Evolutionary conservation across 2,113 vertebrate species (phyloP).

Genomic region (Cyphomyrus discorhynchus): DNA sequence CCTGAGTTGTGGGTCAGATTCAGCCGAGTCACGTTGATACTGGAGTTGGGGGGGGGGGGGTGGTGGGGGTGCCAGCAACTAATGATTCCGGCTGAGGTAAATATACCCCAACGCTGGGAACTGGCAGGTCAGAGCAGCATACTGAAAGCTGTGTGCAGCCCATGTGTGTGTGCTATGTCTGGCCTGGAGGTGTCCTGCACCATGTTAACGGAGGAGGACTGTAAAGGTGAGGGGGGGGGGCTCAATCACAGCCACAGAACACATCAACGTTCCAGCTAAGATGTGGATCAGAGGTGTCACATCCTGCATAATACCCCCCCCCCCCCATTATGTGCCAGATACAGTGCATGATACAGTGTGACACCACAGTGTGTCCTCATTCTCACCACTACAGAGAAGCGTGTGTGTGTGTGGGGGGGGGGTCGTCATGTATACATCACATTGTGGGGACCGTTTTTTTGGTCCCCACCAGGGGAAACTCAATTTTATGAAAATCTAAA

Average conservation of each 20-base stretch:
- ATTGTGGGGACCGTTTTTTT: background rate
- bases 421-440: background rate
- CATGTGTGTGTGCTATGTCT: background rate
- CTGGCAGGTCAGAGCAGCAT: background rate
- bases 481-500: background rate
- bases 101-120: slow-evolving; percentile 50
- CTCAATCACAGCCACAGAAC: background rate
- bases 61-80: slow-evolving; percentile 2
- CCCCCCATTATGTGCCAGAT: background rate
- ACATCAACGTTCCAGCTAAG: background rate
- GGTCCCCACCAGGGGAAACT: no score
- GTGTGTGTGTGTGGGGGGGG: background rate
- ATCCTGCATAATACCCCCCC: background rate
- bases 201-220: background rate
- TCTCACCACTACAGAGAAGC: background rate
- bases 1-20: background rate
- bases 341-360: background rate
- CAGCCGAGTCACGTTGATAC: slow-evolving; percentile 22
- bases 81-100: slow-evolving; percentile 51
- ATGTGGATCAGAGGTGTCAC: background rate
- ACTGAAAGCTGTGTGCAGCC: background rate
- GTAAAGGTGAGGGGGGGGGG: background rate
- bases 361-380: background rate
- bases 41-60: background rate
- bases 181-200: background rate